Base-by-base conservation (phyloP, 2,888 invertebrate genomes). In the Globia sparganii region DNA sequence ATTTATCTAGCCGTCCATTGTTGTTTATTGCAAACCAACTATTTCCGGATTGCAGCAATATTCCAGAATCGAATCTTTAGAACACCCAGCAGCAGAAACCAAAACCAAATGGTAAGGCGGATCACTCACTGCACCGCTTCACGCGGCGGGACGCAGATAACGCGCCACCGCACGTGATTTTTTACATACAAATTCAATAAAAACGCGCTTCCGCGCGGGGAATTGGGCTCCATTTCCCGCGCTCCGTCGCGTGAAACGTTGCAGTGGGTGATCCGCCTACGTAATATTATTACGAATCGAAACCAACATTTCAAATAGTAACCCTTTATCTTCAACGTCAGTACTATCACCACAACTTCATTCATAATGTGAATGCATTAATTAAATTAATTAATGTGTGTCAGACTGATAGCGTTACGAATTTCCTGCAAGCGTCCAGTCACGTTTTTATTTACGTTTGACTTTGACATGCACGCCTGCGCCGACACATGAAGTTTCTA, bases 401-500 rank as follows among this genome's bases (percentile, higher is more conserved):
- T 82, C 77, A 67, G 40, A 34, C 67, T 81, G 77, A 75, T 83
- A 80, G 53, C 62, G 67, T 69, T 62, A 75, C 61, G 61, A 78
- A 78, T 83, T 76, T 77, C 61, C 74, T 78, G 72, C 73, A 58
- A 58, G 62, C 59, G 68, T 37, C 28, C 49, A 75, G 84, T 87
- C 86, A 87, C 80, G 77, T 84, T 85, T 79, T 76, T 77, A 85
- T 73, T 80, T 77, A 78, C 31, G 65, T 68, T 78, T 69, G 67
- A 64, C 37, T 72, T 59, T 59, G 65, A 82, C 61, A 75, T 73
- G 65, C 75, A 76, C 58, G 75, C 74, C 53, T 62, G 65, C 59
- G 59, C 46, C 68, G 59, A 64, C 68, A 64, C 61, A 72, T 61
- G 53, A 78, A 34, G 69, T 70, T 58, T 62, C 28, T 62, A 43